Conservation (phyloP, 2,113 vertebrate species). For the Myiopsitta monachus region DNA sequence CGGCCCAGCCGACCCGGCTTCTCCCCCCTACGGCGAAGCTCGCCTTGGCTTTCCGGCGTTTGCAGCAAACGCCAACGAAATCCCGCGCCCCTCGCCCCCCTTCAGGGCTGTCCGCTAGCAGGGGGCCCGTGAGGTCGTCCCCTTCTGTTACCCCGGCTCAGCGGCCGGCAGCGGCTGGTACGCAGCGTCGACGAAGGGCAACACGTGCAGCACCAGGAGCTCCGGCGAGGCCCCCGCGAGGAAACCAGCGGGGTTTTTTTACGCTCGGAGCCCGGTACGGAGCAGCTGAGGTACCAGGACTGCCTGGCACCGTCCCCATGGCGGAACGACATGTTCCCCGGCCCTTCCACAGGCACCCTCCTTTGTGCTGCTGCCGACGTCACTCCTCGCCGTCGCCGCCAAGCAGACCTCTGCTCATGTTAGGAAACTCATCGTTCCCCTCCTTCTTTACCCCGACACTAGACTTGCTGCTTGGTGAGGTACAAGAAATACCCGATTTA, state of each 20-base stretch:
- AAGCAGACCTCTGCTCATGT: background rate
- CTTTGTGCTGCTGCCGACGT: background rate
- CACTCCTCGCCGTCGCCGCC: background rate
- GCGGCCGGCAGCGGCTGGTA: background rate
- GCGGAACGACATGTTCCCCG: accelerated
- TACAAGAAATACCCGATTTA: accelerated
- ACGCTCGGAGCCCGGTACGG: no score
- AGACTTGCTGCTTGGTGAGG: background rate
- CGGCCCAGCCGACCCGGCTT: background rate
- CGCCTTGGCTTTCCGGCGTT: background rate
- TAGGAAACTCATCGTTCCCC: accelerated
- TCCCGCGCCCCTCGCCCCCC: background rate
- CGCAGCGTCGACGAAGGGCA: background rate
- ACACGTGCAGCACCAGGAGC: background rate
- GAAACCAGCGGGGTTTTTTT: background rate
- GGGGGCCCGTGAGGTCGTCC: background rate
- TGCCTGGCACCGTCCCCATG: background rate
- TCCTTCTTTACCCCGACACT: background rate
- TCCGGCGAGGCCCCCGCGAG: background rate
- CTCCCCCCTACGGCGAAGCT: background rate
- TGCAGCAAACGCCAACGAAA: background rate
- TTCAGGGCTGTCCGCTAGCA: background rate
- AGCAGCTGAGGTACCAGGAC: background rate
- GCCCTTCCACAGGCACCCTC: background rate
- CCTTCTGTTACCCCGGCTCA: background rate